Evolutionary conservation across 1,140 invertebrate genomes (phyloP), one percentile per base, ranked within the genome.

Genomic region (Drosophila auraria): DNA sequence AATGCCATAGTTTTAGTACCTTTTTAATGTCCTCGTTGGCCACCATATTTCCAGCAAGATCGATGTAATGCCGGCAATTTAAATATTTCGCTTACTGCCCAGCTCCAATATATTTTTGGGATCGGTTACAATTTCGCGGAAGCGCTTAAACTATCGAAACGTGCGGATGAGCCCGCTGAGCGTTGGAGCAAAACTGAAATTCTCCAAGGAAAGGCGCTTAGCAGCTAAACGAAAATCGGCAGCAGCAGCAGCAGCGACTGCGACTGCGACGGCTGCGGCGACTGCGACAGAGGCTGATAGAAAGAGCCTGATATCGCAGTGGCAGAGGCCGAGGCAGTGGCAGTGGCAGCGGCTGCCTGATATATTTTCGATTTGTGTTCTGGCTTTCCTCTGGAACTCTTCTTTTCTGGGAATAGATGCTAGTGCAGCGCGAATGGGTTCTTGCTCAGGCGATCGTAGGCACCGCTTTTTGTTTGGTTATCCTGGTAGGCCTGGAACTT

Each of bases 151-250:
- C 51, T 78, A 72, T 56, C 56, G 49, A 66, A 83, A 80, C 84
- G 84, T 87, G 80, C 65, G 69, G 56, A 78, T 84, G 65, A 63
- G 42, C 65, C 49, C 84, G 23, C 20, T 81, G 84, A 89, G 82
- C 81, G 74, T 69, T 61, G 62, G 50, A 61, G 56, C 68, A 56
- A 72, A 86, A 89, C 84, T 89, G 60, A 89, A 84, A 69, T 84
- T 89, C 70, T 84, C 65, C 45, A 89, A 89, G 84, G 86, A 90
- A 89, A 83, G 42, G 60, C 86, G 84, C 75, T 91, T 77, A 78
- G 62, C 66, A 75, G 69, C 78, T 78, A 87, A 87, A 73, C 77
- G 65, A 71, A 78, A 91, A 40, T 40, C 54, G 23, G 77, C 65
- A 70, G 49, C 70, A 17, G 44, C 60, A 25, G 57, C 62, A 44